Percentiles rank a stretch among this genome's conserved stretches.
Evolutionary conservation across 2,797 vertebrate genomes (phyloP).

Genomic region (Falco rusticolus): DNA sequence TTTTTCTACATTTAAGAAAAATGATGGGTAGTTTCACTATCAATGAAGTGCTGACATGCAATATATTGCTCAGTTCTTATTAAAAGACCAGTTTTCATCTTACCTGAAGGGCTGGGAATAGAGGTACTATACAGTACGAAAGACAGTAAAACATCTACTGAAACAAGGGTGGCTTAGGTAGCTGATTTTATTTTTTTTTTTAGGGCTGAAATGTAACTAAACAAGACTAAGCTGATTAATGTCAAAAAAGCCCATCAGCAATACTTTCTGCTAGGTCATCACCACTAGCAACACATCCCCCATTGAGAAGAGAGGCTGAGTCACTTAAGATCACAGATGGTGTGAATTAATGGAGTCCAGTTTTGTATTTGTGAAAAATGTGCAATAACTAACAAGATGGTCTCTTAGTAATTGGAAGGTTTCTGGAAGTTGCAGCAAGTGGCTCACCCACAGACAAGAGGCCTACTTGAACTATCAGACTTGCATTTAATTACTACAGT

Average conservation of each 20-base stretch:
- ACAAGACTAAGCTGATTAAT: background rate
- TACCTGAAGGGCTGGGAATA: background rate
- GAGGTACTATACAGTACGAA: background rate
- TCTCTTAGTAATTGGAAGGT: background rate
- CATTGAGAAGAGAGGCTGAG: slow-evolving; percentile 1
- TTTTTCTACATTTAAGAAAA: background rate
- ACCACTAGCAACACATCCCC: slow-evolving; percentile 10
- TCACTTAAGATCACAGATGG: slow-evolving; percentile 29
- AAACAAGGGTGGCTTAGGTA: background rate
- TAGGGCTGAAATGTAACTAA: too few relatives aligned
- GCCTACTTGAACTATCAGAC: background rate
- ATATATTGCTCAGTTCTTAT: background rate
- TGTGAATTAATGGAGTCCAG: slow-evolving; percentile 9
- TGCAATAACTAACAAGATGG: background rate
- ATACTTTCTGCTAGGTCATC: slow-evolving; percentile 41
- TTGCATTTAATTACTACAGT: background rate
- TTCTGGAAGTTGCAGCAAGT: background rate
- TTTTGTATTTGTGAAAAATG: slow-evolving; percentile 15
- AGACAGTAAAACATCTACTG: background rate
- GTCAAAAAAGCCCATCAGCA: background rate
- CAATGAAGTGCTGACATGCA: background rate
- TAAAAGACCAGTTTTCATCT: background rate
- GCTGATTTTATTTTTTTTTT: background rate
- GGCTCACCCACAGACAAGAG: background rate
- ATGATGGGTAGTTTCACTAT: background rate